Evolutionary conservation across 1,140 invertebrate species (phyloP), one percentile per base, ranked within the genome.

Genomic region (Drosophila miranda): DNA sequence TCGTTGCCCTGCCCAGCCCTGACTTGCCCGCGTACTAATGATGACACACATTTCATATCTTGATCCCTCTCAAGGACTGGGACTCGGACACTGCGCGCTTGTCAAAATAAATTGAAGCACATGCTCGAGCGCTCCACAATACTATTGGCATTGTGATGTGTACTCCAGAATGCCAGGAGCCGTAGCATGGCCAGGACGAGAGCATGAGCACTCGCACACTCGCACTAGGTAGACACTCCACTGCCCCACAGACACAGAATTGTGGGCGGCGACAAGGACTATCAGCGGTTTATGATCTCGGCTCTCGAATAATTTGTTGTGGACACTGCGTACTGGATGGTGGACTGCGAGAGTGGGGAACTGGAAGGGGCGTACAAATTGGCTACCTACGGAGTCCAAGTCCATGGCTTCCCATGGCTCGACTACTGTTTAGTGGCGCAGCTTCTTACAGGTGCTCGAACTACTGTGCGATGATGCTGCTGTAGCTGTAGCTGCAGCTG

Each of bases 31-130:
- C 69, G 58, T 61, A 87, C 82, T 87, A 87, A 87, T 87, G 82
- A 87, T 87, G 82, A 87, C 82, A 87, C 78, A 87, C 83, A 88
- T 78, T 82, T 78, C 75, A 69, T 87, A 87, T 87, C 83, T 88
- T 78, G 82, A 87, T 87, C 77, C 49, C 60, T 41, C 7, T 52
- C 55, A 72, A 72, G 78, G 61, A 68, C 55, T 64, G 13, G 52
- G 50, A 58, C 49, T 59, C 26, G 69, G 57, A 70, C 67, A 63
- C 59, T 51, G 26, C 28, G 67, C 56, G 64, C 79, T 75, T 75
- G 78, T 75, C 80, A 76, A 76, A 63, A 84, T 86, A 84, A 84
- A 84, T 81, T 86, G 81, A 81, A 86, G 82, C 77, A 86, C 82
- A 86, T 86, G 81, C 82, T 81, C 81, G 81, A 78, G 73, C 77